phyloP scores from a whole-genome alignment of 1,140 invertebrate genomes.

The Galendromus occidentalis region DNA sequence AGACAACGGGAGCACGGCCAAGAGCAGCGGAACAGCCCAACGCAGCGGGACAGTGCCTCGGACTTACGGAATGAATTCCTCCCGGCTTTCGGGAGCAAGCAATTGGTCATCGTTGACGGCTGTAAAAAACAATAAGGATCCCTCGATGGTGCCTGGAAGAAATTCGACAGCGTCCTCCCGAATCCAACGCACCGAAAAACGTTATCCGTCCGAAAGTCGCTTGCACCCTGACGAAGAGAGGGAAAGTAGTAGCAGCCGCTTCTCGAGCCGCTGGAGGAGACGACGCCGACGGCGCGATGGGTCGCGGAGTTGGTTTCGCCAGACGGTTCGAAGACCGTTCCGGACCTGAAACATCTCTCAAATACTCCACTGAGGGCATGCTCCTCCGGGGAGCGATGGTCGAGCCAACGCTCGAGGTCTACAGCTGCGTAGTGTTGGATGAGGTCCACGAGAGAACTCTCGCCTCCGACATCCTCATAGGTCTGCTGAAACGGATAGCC shows the following conservation, averaged over 20 bases:
- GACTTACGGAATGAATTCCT: too few relatives aligned
- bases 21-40: too few relatives aligned
- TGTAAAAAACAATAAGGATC: constrained; percentile 83
- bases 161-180: constrained; percentile 38
- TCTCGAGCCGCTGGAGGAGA: constrained; percentile 95
- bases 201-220: constrained; percentile 52
- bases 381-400: constrained; percentile 95
- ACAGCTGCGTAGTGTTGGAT: constrained; percentile 80
- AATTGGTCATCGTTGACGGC: constrained; percentile 45
- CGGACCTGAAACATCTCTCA: constrained; percentile 71
- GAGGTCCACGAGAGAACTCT: constrained; percentile 97
- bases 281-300: constrained; percentile 90
- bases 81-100: too few relatives aligned
- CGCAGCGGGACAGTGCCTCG: too few relatives aligned
- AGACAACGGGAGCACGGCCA: too few relatives aligned
- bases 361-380: constrained; percentile 99
- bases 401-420: constrained; percentile 90
- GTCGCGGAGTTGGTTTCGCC: constrained; percentile 95
- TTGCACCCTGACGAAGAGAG: constrained; percentile 89
- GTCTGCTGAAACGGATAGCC: constrained; percentile 88
- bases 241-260: constrained; percentile 96
- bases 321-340: constrained; percentile 99
- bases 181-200: too few relatives aligned
- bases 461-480: constrained; percentile 97
- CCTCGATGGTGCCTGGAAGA: constrained; percentile 77